Base-by-base conservation (phyloP, 2,888 invertebrate genomes). In the Leucophenga maculata region DNA sequence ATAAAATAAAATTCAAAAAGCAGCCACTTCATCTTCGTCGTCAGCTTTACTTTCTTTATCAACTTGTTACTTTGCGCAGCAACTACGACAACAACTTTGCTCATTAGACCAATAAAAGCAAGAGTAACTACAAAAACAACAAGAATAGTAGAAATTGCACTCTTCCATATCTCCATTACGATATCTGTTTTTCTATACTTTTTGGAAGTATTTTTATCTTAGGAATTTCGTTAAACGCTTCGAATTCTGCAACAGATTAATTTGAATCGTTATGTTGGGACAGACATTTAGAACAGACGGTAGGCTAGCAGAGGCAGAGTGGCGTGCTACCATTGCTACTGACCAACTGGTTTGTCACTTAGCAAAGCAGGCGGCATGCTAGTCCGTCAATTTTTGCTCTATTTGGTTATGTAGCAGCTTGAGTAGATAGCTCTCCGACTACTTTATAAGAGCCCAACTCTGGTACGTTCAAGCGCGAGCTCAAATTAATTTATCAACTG, bases 401-500 rank as follows among this genome's bases (percentile, higher is more conserved):
- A 20, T 39, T 39, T 11, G 39, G 39, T 39, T 8, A 11, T 39
- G 8, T 22, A 14, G 18, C 55, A 54, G 18, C 54, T 54, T 54
- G 54, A 54, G 54, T 54, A 6, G 54, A 54, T 18, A 50, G n/a
- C 26, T 26, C 26, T 26, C 26, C 26, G 26, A 26, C 26, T 26
- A 4, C 26, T 26, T 26, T 26, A 26, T 26, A 26, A 26, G 26
- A 26, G 26, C 26, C 26, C 2, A 26, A 26, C 26, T 26, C 26
- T 26, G 2, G 26, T 26, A 26, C 26, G 26, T 26, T 26, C 4
- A 26, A 26, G 26, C 26, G 26, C 32, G 48, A 14, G 11, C 65
- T 50, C 69, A 68, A 67, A 64, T 75, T 69, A 65, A 71, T 76
- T 75, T 77, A 72, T 76, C 75, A 77, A 74, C 73, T 81, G 79